A percentile compares a stretch with the other conserved stretches of the same genome.
phyloP scores from a whole-genome alignment of 1,140 invertebrate genomes.

The Anastrepha obliqua region DNA sequence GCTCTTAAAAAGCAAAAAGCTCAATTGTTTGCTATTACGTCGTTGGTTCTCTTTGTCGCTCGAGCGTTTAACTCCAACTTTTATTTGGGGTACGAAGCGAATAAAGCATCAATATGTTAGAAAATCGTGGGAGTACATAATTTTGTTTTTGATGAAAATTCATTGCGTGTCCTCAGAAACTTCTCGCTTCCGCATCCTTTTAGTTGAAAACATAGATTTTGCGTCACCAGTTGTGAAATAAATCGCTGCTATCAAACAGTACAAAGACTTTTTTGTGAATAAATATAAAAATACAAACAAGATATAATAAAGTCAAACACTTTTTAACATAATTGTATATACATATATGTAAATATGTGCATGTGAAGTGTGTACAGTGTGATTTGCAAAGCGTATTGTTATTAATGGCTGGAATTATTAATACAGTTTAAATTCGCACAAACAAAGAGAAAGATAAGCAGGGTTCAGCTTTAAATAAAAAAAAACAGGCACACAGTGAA shows the following conservation, averaged over 20 bases:
- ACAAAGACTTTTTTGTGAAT: slow-evolving; percentile 1
- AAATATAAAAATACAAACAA: background rate
- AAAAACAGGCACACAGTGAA: background rate
- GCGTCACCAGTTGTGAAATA: slow-evolving; percentile 6
- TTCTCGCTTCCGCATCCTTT: slow-evolving; percentile 22
- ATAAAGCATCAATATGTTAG: background rate
- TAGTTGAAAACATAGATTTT: background rate
- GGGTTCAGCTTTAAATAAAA: background rate
- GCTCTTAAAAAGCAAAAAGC: background rate
- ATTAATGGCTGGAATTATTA: too few species aligned
- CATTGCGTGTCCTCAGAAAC: background rate
- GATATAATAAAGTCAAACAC: background rate
- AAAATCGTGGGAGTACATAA: background rate
- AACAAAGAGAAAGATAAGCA: background rate
- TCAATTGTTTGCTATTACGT: background rate
- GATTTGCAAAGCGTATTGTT: background rate
- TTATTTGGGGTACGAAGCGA: background rate
- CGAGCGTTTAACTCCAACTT: background rate
- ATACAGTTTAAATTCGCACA: background rate
- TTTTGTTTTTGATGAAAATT: slow-evolving; percentile 19
- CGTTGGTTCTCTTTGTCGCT: too few species aligned
- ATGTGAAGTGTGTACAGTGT: background rate
- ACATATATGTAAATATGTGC: background rate
- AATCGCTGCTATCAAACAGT: background rate
- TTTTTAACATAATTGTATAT: background rate